Conservation (phyloP, 2,113 vertebrate species). For the Jaculus jaculus region DNA sequence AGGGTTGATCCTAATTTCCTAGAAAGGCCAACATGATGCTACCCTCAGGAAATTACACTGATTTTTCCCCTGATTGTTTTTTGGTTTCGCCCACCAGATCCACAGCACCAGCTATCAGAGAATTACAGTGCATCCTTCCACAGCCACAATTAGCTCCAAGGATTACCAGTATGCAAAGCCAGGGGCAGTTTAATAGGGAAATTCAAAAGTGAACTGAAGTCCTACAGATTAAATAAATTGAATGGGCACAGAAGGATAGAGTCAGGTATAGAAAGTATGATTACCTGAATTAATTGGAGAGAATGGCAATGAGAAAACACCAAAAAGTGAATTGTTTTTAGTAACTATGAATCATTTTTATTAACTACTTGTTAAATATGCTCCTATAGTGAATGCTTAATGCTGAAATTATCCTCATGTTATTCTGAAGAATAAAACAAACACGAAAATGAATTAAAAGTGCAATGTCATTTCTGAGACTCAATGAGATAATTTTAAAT, state of each 20-base stretch:
- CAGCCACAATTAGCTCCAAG: neutral
- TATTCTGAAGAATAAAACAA: neutral
- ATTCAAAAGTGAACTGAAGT: neutral
- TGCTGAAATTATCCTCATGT: neutral
- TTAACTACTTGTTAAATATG: neutral
- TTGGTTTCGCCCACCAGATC: neutral
- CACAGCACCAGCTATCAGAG: neutral
- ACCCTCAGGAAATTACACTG: neutral
- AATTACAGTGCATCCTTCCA: fast-evolving
- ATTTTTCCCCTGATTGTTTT: neutral
- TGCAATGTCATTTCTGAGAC: neutral
- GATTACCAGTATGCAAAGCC: neutral
- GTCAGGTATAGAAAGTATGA: neutral
- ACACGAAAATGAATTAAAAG: neutral
- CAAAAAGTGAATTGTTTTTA: neutral
- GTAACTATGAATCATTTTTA: neutral
- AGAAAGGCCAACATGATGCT: neutral
- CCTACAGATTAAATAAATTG: neutral
- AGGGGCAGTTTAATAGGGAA: neutral
- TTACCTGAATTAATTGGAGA: neutral
- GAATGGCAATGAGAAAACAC: neutral
- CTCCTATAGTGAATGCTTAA: neutral
- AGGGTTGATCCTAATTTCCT: constrained; percentile 22
- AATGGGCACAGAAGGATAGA: neutral
- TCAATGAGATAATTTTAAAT: neutral